Percentiles rank a stretch among this genome's conserved stretches.
These are phyloP conservation scores for Heteropelma amictum DNA, from an alignment of 2,888 invertebrate genomes.

Conservation along the genomic window DNA sequence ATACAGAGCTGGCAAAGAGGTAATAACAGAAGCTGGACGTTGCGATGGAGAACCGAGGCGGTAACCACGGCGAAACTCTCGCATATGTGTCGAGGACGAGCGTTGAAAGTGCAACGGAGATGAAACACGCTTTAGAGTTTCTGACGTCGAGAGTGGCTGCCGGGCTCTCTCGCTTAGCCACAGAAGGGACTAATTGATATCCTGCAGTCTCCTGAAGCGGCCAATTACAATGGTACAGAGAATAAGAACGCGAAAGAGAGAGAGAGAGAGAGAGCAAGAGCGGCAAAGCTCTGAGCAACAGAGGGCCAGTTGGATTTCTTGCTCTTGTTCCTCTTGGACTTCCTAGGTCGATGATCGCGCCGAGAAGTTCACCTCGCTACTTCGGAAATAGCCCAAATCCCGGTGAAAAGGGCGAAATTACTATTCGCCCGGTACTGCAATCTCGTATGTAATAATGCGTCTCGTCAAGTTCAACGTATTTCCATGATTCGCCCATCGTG, in stretches of 20 bases:
- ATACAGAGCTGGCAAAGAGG: slow-evolving; percentile 36
- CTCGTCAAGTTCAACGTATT: neutral
- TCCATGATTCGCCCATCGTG: neutral
- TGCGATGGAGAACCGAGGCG: slow-evolving; percentile 17
- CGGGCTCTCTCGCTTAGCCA: slow-evolving; percentile 44
- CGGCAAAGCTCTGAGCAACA: slow-evolving; percentile 29
- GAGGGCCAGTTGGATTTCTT: slow-evolving; percentile 6
- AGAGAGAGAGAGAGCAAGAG: slow-evolving; percentile 12
- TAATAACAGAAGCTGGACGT: slow-evolving; percentile 35
- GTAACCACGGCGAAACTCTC: slow-evolving; percentile 26
- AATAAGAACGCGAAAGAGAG: slow-evolving; percentile 24
- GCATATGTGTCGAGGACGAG: slow-evolving; percentile 25
- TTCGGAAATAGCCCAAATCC: slow-evolving; percentile 17
- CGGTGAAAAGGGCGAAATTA: slow-evolving; percentile 19
- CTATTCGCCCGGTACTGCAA: slow-evolving; percentile 1
- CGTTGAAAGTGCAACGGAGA: slow-evolving; percentile 17
- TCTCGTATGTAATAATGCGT: neutral
- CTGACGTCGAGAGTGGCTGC: slow-evolving; percentile 30
- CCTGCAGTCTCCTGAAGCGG: slow-evolving; percentile 47
- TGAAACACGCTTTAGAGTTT: slow-evolving; percentile 43
- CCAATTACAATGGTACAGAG: slow-evolving; percentile 50
- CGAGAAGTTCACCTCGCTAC: slow-evolving; percentile 27
- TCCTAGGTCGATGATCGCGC: slow-evolving; percentile 41
- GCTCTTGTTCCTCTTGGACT: slow-evolving; percentile 19
- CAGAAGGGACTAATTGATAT: slow-evolving; percentile 56